Base-by-base conservation (phyloP, 1,140 invertebrate genomes). In the Neodiprion lecontei region DNA sequence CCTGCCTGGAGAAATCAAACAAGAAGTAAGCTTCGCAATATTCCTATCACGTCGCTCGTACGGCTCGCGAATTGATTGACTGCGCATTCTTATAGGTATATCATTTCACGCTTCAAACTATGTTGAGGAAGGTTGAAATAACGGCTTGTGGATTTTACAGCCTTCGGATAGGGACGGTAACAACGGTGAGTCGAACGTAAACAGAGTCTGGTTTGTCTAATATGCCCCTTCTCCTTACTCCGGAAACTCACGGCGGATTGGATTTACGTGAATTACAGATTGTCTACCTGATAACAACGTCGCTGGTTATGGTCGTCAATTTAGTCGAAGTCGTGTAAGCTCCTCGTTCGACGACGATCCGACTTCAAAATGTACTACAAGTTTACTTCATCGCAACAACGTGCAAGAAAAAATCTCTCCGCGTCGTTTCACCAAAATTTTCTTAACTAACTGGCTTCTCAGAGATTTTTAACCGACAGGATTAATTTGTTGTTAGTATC, bases 51-150 rank as follows among this genome's bases (percentile, higher is more conserved):
- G 53, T 61, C 53, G 53, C 53, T 61, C 53, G 53, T 61, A 61
- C 53, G 11, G 28, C n/a, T 61, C n/a, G 53, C n/a, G n/a, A 61
- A 61, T 61, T 61, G 53, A 61, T 61, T 11, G 53, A 61, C 53
- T 61, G 53, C 53, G 53, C 53, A 8, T 61, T 61, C 53, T 61
- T 61, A 61, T 17, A 61, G 53, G n/a, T 61, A 61, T 61, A 61
- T 61, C 53, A 61, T 61, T 61, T 61, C 53, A 61, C 53, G 53
- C 53, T 61, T 14, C 53, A 61, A 61, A 61, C 53, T 61, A 61
- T 61, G 53, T 61, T 61, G 53, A 61, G 53, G 53, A 61, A 61
- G 53, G 53, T 61, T 61, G 53, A 61, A 61, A 61, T 61, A 61
- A 61, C 53, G 53, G 53, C 53, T 61, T 61, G 53, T 61, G 53